These are phyloP conservation scores for Cyclura pinguis DNA, from an alignment of 2,797 vertebrate genomes.

Conservation along the genomic window DNA sequence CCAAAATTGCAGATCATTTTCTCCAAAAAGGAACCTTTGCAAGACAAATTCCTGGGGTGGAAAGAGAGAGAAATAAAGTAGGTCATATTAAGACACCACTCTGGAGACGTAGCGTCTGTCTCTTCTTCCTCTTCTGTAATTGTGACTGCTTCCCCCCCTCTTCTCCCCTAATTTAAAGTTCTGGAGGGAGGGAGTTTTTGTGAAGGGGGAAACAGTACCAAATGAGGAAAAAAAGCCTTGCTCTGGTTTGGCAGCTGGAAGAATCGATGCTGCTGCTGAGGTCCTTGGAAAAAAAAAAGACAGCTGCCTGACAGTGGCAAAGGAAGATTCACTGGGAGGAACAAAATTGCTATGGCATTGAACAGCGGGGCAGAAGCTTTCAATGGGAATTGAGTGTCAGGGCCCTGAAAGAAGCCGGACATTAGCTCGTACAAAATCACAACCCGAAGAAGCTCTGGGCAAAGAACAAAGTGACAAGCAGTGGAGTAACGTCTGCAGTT, in stretches of 20 bases:
- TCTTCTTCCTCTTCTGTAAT: not conserved
- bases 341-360: not conserved
- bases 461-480: not conserved
- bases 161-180: not conserved
- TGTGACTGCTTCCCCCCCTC: not conserved
- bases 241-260: not conserved
- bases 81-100: not conserved
- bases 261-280: not conserved
- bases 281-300: constrained; percentile 6
- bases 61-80: not conserved
- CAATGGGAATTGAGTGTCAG: not conserved
- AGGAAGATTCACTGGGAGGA: not conserved
- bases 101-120: not conserved
- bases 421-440: not conserved
- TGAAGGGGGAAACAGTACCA: not conserved
- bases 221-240: not conserved
- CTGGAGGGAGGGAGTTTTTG: not conserved
- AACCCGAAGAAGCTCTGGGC: not conserved
- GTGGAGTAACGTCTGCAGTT: too few relatives aligned
- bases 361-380: not conserved
- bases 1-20: not conserved
- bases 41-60: not conserved
- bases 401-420: not conserved
- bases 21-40: not conserved
- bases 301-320: not conserved